Conservation (phyloP, 2,797 vertebrate species). For the Tenualosa ilisha region DNA sequence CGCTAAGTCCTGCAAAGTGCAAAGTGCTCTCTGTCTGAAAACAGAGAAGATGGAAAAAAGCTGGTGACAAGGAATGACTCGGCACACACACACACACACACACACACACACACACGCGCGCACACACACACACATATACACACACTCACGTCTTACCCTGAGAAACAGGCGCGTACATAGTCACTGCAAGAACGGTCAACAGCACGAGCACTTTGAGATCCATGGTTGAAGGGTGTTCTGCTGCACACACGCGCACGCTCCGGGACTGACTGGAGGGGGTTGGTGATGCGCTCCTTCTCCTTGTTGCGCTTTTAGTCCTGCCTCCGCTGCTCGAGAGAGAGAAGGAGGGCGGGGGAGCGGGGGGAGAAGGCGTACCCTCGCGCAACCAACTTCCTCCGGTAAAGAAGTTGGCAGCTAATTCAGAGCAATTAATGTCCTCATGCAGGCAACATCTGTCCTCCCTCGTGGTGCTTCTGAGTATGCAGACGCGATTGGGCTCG, state of each 20-base stretch:
- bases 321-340: constrained; percentile 21
- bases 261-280: constrained; percentile 59
- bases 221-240: constrained; percentile 73
- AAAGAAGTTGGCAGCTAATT: constrained; percentile 51
- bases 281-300: too few species aligned
- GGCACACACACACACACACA: not conserved
- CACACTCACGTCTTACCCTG: too few species aligned
- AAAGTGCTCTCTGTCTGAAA: not conserved
- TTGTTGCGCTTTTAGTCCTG: not conserved
- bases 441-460: not conserved
- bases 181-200: constrained; percentile 72
- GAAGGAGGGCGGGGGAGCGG: constrained; percentile 41
- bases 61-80: not conserved
- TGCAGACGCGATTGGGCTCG: not conserved
- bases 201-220: constrained; percentile 79
- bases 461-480: not conserved
- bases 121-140: too few species aligned
- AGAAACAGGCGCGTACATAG: constrained; percentile 70
- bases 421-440: not conserved
- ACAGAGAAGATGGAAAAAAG: not conserved
- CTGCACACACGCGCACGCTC: constrained; percentile 59
- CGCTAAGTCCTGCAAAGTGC: not conserved
- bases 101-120: too few species aligned
- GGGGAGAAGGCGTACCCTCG: constrained; percentile 65
- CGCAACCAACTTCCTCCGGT: constrained; percentile 64